phyloP scores from a whole-genome alignment of 2,888 invertebrate species.

The Lypha dubia region DNA sequence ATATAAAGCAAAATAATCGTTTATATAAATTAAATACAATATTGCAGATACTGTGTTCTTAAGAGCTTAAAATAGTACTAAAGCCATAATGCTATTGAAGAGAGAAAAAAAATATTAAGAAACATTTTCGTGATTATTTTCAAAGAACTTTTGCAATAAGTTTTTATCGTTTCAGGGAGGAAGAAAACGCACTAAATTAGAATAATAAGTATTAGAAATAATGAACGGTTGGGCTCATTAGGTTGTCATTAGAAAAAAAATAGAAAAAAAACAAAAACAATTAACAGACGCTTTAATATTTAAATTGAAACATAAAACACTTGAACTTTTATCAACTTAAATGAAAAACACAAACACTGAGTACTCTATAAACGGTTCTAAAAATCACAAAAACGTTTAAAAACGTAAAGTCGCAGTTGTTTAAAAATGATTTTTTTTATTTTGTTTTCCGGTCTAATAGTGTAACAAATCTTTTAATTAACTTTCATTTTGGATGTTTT shows the following conservation, averaged over 20 bases:
- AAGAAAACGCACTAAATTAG: background rate
- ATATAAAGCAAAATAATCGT: background rate
- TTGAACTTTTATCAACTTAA: background rate
- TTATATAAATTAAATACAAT: constrained; percentile 1
- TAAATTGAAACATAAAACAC: background rate
- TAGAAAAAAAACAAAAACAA: background rate
- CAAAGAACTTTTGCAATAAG: background rate
- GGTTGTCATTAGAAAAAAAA: constrained; percentile 11
- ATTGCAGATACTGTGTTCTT: background rate
- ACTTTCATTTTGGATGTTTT: background rate
- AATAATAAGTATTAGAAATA: constrained; percentile 23
- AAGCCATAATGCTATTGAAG: background rate
- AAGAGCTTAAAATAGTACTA: constrained; percentile 27
- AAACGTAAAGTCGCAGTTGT: background rate
- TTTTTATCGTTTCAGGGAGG: constrained; percentile 23
- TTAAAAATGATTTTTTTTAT: background rate
- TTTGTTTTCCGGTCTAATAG: background rate
- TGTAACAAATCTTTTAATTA: background rate
- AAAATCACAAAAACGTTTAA: background rate
- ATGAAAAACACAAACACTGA: constrained; percentile 9
- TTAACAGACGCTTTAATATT: background rate
- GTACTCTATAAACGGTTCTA: background rate
- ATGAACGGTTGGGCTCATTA: constrained; percentile 22
- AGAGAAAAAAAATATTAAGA: background rate
- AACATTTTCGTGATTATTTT: constrained; percentile 9